Base-by-base conservation (phyloP, 2,888 invertebrate genomes). In the Plagodis dolabraria region DNA sequence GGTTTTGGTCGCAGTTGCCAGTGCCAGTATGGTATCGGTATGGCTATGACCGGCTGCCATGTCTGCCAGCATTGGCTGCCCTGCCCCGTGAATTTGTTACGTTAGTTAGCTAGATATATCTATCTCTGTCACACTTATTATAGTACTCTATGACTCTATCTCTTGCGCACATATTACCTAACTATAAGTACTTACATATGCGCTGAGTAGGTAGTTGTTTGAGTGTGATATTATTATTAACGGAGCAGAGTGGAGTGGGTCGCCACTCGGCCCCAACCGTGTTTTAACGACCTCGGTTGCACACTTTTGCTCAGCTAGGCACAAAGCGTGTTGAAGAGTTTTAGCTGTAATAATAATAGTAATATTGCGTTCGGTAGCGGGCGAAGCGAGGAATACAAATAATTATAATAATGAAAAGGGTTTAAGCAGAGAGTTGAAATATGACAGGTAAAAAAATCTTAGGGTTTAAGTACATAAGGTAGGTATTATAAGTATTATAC, bases 21-120 rank as follows among this genome's bases (percentile, higher is more conserved):
- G 72, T 83, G 82, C 85, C 82, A 83, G 82, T 77, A 76, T 76
- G 75, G 79, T 86, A 86, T 86, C 87, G 87, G 85, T 80, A 85
- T 85, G 10, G 40, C 22, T 40, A 7, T 7, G 40, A 10, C 10
- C 85, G 85, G 85, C 82, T 82, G 81, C 77, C 80, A 82, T 83
- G 79, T 4, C 22, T 22, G 22, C 40, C 40, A 40, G 40, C 40
- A 40, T 40, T 40, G 40, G 40, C 40, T 40, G 40, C 40, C 40
- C 40, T 40, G 40, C 7, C 7, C 36, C 83, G 81, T n/a, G n/a
- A n/a, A 78, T 85, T 82, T 82, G 77, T 80, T 79, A 84, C 79
- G 74, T 76, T 77, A 73, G 74, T 75, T 72, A 71, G 74, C 71
- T 67, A 65, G 57, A 38, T 11, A 68, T 56, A 57, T 53, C 70